Evolutionary conservation across 2,888 invertebrate species (phyloP), one percentile per base, ranked within the genome.

Genomic region (Pasiphila rectangulata): DNA sequence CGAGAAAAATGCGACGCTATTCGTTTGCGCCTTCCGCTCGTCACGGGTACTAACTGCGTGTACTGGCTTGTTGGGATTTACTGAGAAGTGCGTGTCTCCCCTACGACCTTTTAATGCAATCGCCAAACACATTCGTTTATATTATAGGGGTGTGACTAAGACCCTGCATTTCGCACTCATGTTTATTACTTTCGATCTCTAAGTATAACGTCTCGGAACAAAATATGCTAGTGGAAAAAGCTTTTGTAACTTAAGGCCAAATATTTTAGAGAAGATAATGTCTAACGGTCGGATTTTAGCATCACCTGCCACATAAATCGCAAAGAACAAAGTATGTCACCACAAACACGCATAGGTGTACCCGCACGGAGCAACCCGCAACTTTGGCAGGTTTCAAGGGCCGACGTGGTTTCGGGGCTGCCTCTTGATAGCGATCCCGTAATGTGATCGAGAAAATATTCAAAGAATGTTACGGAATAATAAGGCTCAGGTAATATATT

Each of bases 41-140:
- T 85, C 85, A 83, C 79, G 78, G 83, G 70, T 75, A 78, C 79
- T 83, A 82, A 85, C 79, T 81, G 79, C 81, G 79, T 79, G 80
- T 82, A 76, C 69, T 69, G 69, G 72, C 74, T 75, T 83, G 81
- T 81, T 81, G 79, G 78, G 79, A 79, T 82, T 83, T 78, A 72
- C 72, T 72, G 75, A 81, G 72, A 79, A 81, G 82, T 77, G 75
- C 61, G 71, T 64, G 66, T 54, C 67, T 69, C 63, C 67, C 24
- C 59, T 58, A 58, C 63, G 57, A 57, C 58, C 56, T 40, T 68
- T 61, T 73, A 72, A 75, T 72, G 70, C 75, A 74, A 76, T 74
- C 69, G 65, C 66, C 67, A 69, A 69, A 73, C 67, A 69, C 71
- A 69, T 69, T 71, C 67, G 67, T 72, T 67, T 69, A 39, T 21